These are phyloP conservation scores for Phalanger gymnotis DNA, from an alignment of 2,797 vertebrate genomes.

Conservation along the genomic window DNA sequence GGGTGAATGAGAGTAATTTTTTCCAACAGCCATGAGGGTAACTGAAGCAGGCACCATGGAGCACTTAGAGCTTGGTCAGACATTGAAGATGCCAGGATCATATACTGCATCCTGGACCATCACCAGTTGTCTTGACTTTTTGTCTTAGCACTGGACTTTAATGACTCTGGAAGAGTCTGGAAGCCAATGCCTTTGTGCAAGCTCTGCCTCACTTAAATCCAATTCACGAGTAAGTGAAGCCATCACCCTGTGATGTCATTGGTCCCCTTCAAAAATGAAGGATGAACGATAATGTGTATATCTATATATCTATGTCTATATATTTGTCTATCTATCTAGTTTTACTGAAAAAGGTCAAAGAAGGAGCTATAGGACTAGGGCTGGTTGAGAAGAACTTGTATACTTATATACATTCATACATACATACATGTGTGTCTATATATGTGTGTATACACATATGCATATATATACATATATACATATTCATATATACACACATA, in stretches of 20 bases:
- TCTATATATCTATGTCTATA: neutral
- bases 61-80: neutral
- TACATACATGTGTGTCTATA: too few relatives aligned
- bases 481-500: too few relatives aligned
- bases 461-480: too few relatives aligned
- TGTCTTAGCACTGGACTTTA: neutral
- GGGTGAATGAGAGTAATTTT: neutral
- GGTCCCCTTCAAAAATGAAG: neutral
- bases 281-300: neutral
- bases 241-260: neutral
- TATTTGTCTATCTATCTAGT: neutral
- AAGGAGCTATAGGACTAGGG: neutral
- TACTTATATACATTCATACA: too few relatives aligned
- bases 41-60: neutral
- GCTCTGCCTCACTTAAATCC: neutral
- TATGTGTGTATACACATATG: too few relatives aligned
- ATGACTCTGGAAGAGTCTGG: neutral
- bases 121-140: neutral
- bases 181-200: neutral
- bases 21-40: neutral
- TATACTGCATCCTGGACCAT: neutral
- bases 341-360: neutral
- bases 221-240: neutral
- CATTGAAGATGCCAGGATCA: neutral
- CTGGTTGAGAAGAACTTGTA: too few relatives aligned